Conservation (phyloP, 2,113 vertebrate species). For the Plecturocebus donacophilus region DNA sequence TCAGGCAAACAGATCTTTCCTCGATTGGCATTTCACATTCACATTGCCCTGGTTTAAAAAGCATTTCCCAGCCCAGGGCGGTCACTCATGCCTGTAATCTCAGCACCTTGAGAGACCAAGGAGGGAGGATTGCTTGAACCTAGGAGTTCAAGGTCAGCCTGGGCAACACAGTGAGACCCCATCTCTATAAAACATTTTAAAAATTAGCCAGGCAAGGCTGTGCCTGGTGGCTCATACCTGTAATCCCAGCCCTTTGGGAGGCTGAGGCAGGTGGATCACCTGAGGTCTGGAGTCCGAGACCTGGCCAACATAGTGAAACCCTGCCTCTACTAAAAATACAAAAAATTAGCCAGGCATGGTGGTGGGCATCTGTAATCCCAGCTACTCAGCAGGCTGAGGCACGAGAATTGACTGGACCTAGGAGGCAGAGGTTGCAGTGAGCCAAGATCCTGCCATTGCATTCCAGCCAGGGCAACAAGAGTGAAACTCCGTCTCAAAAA, state of each 20-base stretch:
- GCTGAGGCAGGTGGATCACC: no score
- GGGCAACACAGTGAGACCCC: background rate
- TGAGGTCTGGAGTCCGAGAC: no score
- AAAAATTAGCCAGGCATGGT: background rate
- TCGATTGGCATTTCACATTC: background rate
- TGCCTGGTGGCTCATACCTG: no score
- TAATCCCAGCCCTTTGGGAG: no score
- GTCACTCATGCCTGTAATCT: background rate
- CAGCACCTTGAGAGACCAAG: background rate
- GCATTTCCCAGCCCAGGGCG: fast-evolving
- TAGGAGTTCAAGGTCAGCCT: background rate
- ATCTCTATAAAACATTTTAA: background rate
- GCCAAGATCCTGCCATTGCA: no score
- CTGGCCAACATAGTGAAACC: no score
- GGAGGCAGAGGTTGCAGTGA: no score
- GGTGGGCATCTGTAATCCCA: background rate
- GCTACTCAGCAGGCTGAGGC: no score
- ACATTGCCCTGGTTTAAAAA: background rate
- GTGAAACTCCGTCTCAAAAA: background rate
- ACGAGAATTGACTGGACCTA: no score
- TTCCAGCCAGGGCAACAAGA: background rate
- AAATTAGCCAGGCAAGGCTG: background rate
- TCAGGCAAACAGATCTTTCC: background rate
- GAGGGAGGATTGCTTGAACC: background rate
- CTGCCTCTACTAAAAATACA: background rate